A percentile compares a stretch with the other conserved stretches of the same genome.
Evolutionary conservation across 1,140 invertebrate species (phyloP).

Genomic region (Eumaeus atala): DNA sequence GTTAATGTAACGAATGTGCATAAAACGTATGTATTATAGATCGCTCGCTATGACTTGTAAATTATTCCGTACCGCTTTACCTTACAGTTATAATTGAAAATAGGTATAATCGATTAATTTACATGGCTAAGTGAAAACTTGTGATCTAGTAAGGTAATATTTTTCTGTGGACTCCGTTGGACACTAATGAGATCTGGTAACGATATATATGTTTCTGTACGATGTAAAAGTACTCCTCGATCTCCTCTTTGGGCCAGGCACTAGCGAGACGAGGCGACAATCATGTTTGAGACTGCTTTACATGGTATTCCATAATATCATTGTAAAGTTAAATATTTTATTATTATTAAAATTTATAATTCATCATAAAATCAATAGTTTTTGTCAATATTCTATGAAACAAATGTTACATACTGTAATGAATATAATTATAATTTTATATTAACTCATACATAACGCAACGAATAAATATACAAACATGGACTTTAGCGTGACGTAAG

Average conservation of each 20-base stretch:
- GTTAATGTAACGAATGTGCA: slow-evolving; percentile 41
- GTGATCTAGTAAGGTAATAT: slow-evolving; percentile 62
- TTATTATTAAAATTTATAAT: slow-evolving; percentile 18
- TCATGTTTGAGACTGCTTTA: slow-evolving; percentile 50
- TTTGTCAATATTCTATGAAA: slow-evolving; percentile 25
- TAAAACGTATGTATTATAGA: slow-evolving; percentile 44
- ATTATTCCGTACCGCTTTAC: slow-evolving; percentile 51
- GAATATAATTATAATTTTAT: slow-evolving; percentile 60
- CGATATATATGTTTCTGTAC: slow-evolving; percentile 33
- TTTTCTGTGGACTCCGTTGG: slow-evolving; percentile 55
- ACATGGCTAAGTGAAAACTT: slow-evolving; percentile 67
- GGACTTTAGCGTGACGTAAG: slow-evolving; percentile 52
- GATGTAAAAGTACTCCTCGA: not conserved
- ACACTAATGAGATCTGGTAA: slow-evolving; percentile 66
- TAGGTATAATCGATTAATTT: slow-evolving; percentile 66
- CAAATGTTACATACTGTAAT: slow-evolving; percentile 44
- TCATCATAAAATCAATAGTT: slow-evolving; percentile 15
- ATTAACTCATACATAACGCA: slow-evolving; percentile 52
- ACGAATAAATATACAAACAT: too few relatives aligned
- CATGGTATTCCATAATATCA: slow-evolving; percentile 66
- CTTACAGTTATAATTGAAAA: slow-evolving; percentile 49
- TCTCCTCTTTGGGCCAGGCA: not conserved
- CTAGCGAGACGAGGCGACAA: slow-evolving; percentile 17
- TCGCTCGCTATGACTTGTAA: slow-evolving; percentile 67
- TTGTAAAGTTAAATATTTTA: slow-evolving; percentile 53